Percentiles rank a stretch among this genome's conserved stretches.
These are phyloP conservation scores for Corydoras maculifer DNA, from an alignment of 2,113 vertebrate genomes.

Conservation along the genomic window DNA sequence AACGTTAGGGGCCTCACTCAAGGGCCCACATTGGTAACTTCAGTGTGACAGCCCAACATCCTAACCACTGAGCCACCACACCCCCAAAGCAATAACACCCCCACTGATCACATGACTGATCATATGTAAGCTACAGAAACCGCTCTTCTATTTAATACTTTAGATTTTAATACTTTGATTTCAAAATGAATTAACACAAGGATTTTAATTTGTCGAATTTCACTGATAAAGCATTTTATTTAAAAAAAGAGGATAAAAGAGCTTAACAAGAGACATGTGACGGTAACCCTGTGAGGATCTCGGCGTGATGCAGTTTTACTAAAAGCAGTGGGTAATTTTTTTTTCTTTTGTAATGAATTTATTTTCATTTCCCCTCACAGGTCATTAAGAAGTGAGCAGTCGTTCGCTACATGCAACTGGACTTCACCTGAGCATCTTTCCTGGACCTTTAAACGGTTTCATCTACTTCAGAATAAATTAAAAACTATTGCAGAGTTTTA, in stretches of 20 bases:
- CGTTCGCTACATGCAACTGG: constrained; percentile 69
- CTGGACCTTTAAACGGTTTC: background rate
- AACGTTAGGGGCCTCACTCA: too few species aligned
- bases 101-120: too few species aligned
- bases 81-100: too few species aligned
- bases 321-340: background rate
- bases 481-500: constrained; percentile 76
- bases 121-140: too few species aligned
- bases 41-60: too few species aligned
- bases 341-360: background rate
- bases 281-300: constrained; percentile 35
- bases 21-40: too few species aligned
- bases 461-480: constrained; percentile 66
- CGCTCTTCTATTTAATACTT: too few species aligned
- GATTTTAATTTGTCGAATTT: too few species aligned
- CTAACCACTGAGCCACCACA: too few species aligned
- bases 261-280: constrained; percentile 12
- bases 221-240: constrained; percentile 47
- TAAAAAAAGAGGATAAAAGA: constrained; percentile 38
- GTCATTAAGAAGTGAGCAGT: constrained; percentile 26
- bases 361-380: constrained; percentile 12
- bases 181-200: too few species aligned
- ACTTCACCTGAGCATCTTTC: constrained; percentile 42
- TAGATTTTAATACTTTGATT: too few species aligned
- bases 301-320: constrained; percentile 16